Evolutionary conservation across 2,113 vertebrate species (phyloP).

Genomic region (Rhinopithecus roxellana): DNA sequence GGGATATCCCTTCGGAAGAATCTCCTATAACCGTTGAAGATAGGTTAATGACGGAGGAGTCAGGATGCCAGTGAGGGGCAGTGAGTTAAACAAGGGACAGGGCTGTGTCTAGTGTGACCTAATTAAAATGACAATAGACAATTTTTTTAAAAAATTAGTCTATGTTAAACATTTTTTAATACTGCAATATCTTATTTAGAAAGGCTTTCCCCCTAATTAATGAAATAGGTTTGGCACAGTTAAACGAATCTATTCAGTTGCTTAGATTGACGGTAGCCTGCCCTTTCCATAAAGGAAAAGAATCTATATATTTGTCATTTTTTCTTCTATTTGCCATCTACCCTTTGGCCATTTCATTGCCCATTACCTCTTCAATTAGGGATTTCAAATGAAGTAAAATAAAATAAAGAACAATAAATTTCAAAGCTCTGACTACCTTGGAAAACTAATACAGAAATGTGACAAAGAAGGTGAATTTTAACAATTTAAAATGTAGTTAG

Average conservation of each 20-base stretch:
- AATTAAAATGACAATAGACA: no score
- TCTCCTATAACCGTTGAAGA: no score
- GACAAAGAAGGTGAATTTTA: neutral
- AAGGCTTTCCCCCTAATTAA: neutral
- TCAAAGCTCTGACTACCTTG: neutral
- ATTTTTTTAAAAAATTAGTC: neutral
- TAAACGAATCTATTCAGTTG: neutral
- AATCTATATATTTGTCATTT: neutral
- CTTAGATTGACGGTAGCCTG: neutral
- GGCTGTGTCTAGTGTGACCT: no score
- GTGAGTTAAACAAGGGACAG: no score
- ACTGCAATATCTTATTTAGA: neutral
- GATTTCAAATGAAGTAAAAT: neutral
- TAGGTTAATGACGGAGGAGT: no score
- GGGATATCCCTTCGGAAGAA: no score
- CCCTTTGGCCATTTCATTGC: neutral
- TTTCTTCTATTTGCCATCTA: neutral
- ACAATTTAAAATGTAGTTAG: neutral
- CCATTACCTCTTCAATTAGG: conserved; percentile 28
- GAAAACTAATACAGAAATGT: neutral
- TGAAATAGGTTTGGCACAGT: neutral
- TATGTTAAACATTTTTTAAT: neutral
- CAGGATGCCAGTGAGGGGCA: no score
- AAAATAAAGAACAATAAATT: neutral
- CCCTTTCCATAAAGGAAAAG: neutral